Conservation (phyloP, 2,888 invertebrate genomes). For the Sepiola atlantica region DNA sequence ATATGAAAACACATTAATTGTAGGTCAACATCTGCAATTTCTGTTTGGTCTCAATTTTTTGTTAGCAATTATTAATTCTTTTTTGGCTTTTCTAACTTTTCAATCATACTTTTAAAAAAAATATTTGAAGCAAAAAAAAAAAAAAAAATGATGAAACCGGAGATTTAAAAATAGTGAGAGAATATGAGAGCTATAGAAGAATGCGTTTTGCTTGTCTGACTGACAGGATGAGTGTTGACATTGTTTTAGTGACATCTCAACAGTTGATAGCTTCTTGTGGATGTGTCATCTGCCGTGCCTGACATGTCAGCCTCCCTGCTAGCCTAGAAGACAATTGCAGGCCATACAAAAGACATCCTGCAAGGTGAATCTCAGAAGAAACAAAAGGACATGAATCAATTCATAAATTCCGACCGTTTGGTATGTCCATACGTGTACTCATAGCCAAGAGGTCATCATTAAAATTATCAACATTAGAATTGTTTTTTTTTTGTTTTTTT, state of each 20-base stretch:
- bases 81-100: not conserved
- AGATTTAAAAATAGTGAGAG: no score
- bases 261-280: conserved; percentile 17
- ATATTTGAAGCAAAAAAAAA: not conserved
- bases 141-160: no score
- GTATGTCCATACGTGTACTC: not conserved
- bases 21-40: not conserved
- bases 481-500: no score
- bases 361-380: not conserved
- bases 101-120: not conserved
- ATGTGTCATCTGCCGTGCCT: not conserved
- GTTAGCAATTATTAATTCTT: not conserved
- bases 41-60: not conserved
- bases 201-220: not conserved
- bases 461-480: not conserved
- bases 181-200: not conserved
- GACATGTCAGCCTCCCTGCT: not conserved
- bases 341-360: not conserved
- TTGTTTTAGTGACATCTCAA: conserved; percentile 17
- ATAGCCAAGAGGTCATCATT: not conserved
- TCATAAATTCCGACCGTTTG: not conserved
- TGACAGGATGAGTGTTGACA: conserved; percentile 16
- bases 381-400: not conserved
- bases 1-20: not conserved
- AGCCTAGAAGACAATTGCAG: not conserved